A percentile compares a stretch with the other conserved stretches of the same genome.
Conservation (phyloP, 2,888 invertebrate species). For the Pachymerium ferrugineum region DNA sequence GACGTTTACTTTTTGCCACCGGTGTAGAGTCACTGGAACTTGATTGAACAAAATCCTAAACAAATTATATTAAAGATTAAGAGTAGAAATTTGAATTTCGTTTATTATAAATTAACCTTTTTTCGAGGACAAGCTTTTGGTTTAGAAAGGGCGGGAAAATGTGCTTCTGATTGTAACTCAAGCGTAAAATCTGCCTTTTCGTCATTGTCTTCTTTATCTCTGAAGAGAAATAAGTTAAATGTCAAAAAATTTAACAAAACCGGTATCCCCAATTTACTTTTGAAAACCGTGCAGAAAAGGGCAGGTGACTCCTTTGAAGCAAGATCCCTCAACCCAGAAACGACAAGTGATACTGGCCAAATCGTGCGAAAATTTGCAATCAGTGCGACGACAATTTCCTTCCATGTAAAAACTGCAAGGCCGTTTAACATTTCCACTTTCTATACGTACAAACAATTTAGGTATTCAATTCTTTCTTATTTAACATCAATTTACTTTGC, state of each 20-base stretch:
- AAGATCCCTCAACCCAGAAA: conserved; percentile 51
- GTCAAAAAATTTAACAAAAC: neutral
- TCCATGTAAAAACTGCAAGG: conserved; percentile 52
- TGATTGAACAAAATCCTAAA: conserved; percentile 25
- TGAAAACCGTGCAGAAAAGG: conserved; percentile 37
- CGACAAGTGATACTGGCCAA: conserved; percentile 50
- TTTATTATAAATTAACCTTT: neutral
- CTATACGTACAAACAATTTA: conserved; percentile 29
- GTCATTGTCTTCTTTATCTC: conserved; percentile 28
- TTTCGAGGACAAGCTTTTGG: conserved; percentile 27
- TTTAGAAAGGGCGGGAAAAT: conserved; percentile 32
- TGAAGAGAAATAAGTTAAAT: neutral
- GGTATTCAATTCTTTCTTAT: neutral
- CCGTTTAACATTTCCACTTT: conserved; percentile 40
- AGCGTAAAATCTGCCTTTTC: conserved; percentile 27
- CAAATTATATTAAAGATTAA: neutral
- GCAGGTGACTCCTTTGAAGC: conserved; percentile 48
- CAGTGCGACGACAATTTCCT: conserved; percentile 49
- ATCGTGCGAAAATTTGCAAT: conserved; percentile 53
- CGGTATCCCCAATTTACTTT: conserved; percentile 17
- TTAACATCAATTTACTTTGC: neutral
- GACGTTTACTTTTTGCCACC: conserved; percentile 19
- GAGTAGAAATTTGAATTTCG: neutral
- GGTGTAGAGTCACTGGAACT: conserved; percentile 31
- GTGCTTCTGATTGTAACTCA: conserved; percentile 32